A percentile compares a stretch with the other conserved stretches of the same genome.
Evolutionary conservation across 2,113 vertebrate species (phyloP).

Genomic region (Delphinapterus leucas): DNA sequence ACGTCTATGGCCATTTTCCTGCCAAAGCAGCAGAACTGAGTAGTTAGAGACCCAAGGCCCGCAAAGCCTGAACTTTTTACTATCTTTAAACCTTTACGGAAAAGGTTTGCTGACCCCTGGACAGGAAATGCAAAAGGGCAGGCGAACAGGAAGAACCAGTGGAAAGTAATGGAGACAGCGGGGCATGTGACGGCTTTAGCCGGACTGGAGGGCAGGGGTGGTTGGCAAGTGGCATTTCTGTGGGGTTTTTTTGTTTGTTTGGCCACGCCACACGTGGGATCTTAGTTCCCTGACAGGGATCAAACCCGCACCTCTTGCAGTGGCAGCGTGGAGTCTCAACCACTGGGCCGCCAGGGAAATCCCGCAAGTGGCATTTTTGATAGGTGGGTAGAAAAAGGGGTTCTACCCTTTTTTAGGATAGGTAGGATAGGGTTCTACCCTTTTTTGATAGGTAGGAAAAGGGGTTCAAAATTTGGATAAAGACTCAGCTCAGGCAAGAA

Average conservation of each 20-base stretch:
- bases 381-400: not conserved
- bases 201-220: not conserved
- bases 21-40: not conserved
- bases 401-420: too few relatives aligned
- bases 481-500: not conserved
- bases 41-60: not conserved
- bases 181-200: not conserved
- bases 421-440: too few relatives aligned
- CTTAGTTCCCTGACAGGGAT: not conserved
- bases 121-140: not conserved
- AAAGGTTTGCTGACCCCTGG: not conserved
- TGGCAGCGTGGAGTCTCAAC: not conserved
- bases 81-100: not conserved
- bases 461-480: not conserved
- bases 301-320: not conserved
- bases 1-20: not conserved
- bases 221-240: not conserved
- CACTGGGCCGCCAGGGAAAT: not conserved
- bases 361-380: not conserved
- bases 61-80: not conserved
- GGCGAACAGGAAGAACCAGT: not conserved
- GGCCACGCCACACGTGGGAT: not conserved
- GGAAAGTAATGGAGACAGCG: accelerated
- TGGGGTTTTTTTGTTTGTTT: not conserved
- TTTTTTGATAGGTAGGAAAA: not conserved